Evolutionary conservation across 92 coral and sea anemone species (phyloP).

Genomic region (Actinernus sp.): DNA sequence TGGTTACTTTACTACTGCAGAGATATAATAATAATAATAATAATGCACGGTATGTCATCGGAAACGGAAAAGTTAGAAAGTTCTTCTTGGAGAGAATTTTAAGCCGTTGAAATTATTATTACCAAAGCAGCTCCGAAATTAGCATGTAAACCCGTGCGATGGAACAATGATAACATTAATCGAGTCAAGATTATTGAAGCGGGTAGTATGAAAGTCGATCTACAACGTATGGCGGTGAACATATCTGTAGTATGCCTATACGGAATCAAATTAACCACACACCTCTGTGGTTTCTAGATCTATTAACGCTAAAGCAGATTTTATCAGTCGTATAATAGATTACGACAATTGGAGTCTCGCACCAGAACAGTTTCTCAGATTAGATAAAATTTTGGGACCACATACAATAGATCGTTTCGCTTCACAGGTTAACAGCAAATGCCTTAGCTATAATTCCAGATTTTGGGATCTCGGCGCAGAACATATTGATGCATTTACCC

Average conservation of each 20-base stretch:
- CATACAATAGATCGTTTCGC: too few relatives aligned
- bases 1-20: too few relatives aligned
- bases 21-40: too few relatives aligned
- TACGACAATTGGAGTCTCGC: slow-evolving; percentile 54
- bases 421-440: slow-evolving; percentile 50
- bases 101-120: slow-evolving; percentile 16
- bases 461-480: slow-evolving; percentile 59
- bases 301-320: slow-evolving; percentile 44
- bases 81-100: slow-evolving; percentile 23
- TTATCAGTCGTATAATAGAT: slow-evolving; percentile 43
- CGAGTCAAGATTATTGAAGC: slow-evolving; percentile 11
- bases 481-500: too few relatives aligned
- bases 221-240: slow-evolving; percentile 8
- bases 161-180: slow-evolving; percentile 33
- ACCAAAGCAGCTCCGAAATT: slow-evolving; percentile 15
- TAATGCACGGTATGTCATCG: too few relatives aligned
- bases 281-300: slow-evolving; percentile 43
- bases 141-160: slow-evolving; percentile 16
- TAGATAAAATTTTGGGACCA: too few relatives aligned
- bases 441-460: slow-evolving; percentile 36
- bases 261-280: slow-evolving; percentile 3
- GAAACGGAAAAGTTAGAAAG: too few relatives aligned
- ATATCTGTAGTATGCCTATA: slow-evolving; percentile 1
- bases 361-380: too few relatives aligned
- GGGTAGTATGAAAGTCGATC: slow-evolving; percentile 27